Evolutionary conservation across 1,140 invertebrate genomes (phyloP), one percentile per base, ranked within the genome.

Genomic region (Tetranychus urticae): DNA sequence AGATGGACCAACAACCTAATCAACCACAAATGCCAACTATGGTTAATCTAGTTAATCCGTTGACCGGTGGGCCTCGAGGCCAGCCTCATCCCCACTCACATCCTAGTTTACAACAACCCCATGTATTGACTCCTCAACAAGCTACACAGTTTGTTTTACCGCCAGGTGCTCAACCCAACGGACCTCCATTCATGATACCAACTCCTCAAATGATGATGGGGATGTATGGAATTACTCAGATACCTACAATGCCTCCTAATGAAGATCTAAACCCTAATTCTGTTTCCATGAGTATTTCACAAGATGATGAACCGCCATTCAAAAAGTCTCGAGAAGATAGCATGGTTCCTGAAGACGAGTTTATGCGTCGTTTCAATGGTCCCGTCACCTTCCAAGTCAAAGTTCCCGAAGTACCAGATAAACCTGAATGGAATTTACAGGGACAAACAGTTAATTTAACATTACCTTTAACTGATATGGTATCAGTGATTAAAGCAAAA

Each of bases 391-490:
- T 92, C 63, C 84, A 82, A 67, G 81, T 92, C 23, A 73, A 78
- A 60, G 79, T 92, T 3, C 91, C 92, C 2, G 71, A 70, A 42
- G 79, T 84, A 69, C 77, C 82, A 0, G 89, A 97, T 66, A 93
- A 94, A 69, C 75, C 85, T 0, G 93, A 97, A 78, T 97, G 91
- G 91, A 87, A 88, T 66, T 75, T 97, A n/a, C 86, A 86, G 71
- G 94, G 94, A 1, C 91, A 97, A 72, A 79, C 81, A 54, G 72
- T 97, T 56, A 79, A 77, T 31, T 77, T 93, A 35, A 83, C 81
- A 2, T 69, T 97, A 65, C 80, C 86, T 47, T 74, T 90, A 6
- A 80, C 79, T 6, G 87, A 96, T 65, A 78, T 80, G 1, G 75
- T 79, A 67, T 79, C 85, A 42, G 82, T 82, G 33, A 78, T 98